phyloP scores from a whole-genome alignment of 2,113 vertebrate species.

The Thamnaconus septentrionalis region DNA sequence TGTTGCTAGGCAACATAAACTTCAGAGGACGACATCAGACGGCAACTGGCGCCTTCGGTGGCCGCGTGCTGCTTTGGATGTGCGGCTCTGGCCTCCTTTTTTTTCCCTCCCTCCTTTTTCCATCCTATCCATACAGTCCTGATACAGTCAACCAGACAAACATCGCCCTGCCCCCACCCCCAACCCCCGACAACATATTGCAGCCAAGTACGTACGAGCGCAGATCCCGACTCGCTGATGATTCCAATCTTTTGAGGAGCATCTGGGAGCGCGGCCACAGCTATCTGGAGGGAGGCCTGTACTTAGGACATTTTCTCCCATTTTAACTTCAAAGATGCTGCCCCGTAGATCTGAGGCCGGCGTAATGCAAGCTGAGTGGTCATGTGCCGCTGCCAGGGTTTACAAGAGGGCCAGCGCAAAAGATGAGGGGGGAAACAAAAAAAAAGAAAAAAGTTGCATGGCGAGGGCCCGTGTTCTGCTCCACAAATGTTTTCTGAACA shows the following conservation, averaged over 20 bases:
- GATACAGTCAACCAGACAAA: constrained; percentile 18
- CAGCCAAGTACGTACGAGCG: constrained; percentile 59
- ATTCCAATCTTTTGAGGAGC: constrained; percentile 67
- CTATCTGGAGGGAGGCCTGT: constrained; percentile 68
- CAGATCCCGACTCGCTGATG: constrained; percentile 60
- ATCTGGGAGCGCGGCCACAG: constrained; percentile 66
- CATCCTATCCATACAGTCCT: constrained; percentile 7
- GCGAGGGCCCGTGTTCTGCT: not conserved
- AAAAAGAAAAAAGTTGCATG: constrained; percentile 33
- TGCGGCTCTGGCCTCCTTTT: constrained; percentile 15
- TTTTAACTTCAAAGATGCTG: constrained; percentile 72
- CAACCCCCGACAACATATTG: constrained; percentile 2
- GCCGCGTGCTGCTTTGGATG: constrained; percentile 22
- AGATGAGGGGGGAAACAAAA: constrained; percentile 53
- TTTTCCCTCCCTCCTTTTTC: not conserved
- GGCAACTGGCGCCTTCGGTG: constrained; percentile 15
- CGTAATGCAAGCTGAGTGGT: constrained; percentile 67
- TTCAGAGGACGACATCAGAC: constrained; percentile 33
- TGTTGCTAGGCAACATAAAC: constrained; percentile 48
- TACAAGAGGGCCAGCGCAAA: constrained; percentile 46
- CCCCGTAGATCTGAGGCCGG: constrained; percentile 61
- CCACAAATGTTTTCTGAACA: constrained; percentile 37
- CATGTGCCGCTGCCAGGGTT: constrained; percentile 66
- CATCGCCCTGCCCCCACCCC: not conserved
- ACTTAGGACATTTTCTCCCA: constrained; percentile 73